phyloP scores from a whole-genome alignment of 2,888 invertebrate species.

The Aphodius sticticus region DNA sequence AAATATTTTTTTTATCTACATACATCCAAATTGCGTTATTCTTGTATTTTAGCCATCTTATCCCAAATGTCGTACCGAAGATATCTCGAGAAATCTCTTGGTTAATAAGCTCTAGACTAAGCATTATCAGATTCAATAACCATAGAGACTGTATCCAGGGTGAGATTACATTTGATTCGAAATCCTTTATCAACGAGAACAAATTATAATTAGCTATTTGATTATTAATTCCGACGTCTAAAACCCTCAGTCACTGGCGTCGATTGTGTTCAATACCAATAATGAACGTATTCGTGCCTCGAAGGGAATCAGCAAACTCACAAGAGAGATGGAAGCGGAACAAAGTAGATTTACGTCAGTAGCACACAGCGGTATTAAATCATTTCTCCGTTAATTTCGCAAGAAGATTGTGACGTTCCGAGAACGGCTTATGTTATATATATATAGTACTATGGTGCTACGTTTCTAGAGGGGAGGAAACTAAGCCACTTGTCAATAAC shows the following conservation, averaged over 20 bases:
- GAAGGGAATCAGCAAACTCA: conserved; percentile 13
- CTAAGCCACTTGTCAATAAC: conserved; percentile 16
- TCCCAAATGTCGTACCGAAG: no score
- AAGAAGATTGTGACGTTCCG: conserved; percentile 20
- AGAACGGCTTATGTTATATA: conserved; percentile 10
- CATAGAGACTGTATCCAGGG: not conserved
- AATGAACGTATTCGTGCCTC: conserved; percentile 13
- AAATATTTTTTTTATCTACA: no score
- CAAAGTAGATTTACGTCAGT: conserved; percentile 24
- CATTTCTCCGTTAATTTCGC: conserved; percentile 25
- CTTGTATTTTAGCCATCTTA: no score
- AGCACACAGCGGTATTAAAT: conserved; percentile 18
- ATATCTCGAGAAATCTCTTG: no score
- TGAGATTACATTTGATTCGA: not conserved
- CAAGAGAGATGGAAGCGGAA: not conserved
- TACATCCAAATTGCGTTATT: no score
- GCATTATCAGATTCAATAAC: not conserved
- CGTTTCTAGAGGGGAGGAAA: not conserved
- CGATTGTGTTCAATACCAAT: conserved; percentile 11
- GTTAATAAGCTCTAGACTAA: no score
- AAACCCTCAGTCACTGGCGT: not conserved
- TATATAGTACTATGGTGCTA: not conserved
- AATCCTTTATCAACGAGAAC: not conserved
- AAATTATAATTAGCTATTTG: not conserved
- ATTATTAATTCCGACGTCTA: not conserved